Evolutionary conservation across 64 coral and sea anemone genomes (phyloP).

Genomic region (Actinia equina): DNA sequence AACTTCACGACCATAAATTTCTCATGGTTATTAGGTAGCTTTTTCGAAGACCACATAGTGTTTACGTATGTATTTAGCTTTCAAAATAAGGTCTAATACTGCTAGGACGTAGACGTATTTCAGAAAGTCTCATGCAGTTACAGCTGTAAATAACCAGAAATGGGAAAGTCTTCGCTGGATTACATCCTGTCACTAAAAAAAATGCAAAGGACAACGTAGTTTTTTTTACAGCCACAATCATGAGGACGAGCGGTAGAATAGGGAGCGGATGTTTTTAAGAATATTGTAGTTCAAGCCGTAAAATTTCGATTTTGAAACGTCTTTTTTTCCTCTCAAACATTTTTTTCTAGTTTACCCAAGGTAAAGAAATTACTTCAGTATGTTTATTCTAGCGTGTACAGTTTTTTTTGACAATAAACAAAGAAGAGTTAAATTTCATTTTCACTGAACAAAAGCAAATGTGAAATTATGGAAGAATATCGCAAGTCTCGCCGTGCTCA

Average conservation of each 20-base stretch:
- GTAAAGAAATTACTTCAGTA: neutral
- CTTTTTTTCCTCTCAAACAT: neutral
- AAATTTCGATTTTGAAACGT: neutral
- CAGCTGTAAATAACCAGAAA: too few relatives aligned
- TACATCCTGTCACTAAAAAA: neutral
- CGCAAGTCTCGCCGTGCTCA: neutral
- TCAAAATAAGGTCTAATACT: too few relatives aligned
- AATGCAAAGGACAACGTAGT: neutral
- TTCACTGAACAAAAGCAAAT: neutral
- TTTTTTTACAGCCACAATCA: too few relatives aligned
- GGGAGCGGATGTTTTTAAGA: neutral
- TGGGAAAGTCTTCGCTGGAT: neutral
- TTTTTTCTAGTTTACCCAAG: neutral
- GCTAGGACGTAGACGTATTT: too few relatives aligned
- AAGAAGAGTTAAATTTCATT: neutral
- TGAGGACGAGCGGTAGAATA: too few relatives aligned
- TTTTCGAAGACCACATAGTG: neutral
- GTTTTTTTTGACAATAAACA: neutral
- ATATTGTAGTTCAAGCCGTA: neutral
- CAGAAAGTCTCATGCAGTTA: too few relatives aligned
- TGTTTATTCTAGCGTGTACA: neutral
- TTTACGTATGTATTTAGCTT: neutral
- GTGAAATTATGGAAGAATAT: neutral
- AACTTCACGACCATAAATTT: neutral
- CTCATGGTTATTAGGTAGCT: neutral